These are phyloP conservation scores for Diogma glabrata DNA, from an alignment of 2,888 invertebrate species.

Conservation along the genomic window DNA sequence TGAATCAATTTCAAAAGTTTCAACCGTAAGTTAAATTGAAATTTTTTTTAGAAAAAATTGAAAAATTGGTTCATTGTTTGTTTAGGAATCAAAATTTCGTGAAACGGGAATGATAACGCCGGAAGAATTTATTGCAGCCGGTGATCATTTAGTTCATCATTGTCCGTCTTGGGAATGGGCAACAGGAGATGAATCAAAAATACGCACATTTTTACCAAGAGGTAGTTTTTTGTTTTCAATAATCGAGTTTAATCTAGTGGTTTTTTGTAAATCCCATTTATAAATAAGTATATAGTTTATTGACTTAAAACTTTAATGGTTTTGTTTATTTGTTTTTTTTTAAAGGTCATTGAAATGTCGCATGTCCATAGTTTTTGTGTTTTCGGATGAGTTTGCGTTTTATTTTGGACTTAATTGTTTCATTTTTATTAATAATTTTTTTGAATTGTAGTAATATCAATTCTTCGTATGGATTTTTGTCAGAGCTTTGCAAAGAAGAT, in stretches of 20 bases:
- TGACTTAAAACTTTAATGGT: no score
- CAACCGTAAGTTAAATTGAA: slow-evolving; percentile 56
- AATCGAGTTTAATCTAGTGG: neutral
- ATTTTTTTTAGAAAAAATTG: neutral
- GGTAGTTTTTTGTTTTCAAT: slow-evolving; percentile 21
- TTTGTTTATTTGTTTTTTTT: no score
- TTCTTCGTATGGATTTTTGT: no score
- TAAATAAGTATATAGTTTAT: slow-evolving; percentile 6
- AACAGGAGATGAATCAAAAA: slow-evolving; percentile 74
- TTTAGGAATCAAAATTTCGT: slow-evolving; percentile 83
- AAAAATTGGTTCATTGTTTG: neutral
- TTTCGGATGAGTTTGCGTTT: no score
- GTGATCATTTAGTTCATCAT: slow-evolving; percentile 96
- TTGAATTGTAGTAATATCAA: no score
- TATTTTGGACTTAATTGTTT: no score
- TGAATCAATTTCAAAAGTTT: slow-evolving; percentile 89
- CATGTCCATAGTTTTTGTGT: neutral
- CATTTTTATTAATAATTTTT: no score
- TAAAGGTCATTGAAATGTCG: no score
- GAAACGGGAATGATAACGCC: slow-evolving; percentile 98
- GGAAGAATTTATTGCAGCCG: slow-evolving; percentile 97
- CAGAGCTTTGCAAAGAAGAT: no score
- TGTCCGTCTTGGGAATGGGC: slow-evolving; percentile 99
- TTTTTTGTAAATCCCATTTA: neutral
- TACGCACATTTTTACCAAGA: slow-evolving; percentile 76